A percentile compares a stretch with the other conserved stretches of the same genome.
Conservation (phyloP, 2,888 invertebrate species). For the Asteroscopus sphinx region DNA sequence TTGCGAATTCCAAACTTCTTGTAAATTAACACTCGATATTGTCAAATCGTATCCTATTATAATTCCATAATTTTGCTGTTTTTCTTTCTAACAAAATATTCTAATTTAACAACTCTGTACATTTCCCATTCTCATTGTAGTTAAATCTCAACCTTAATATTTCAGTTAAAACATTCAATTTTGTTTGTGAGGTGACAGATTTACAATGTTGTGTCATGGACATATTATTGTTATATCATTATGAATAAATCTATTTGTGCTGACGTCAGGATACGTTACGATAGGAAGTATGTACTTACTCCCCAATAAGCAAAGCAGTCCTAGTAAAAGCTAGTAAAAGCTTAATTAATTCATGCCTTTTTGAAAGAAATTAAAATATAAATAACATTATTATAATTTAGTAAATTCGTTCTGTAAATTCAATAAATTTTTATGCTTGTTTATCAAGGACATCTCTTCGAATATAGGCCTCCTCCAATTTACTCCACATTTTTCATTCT, state of each 20-base stretch:
- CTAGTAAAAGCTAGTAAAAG: no score
- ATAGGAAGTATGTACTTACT: constrained; percentile 13
- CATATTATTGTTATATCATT: constrained; percentile 11
- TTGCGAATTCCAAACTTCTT: constrained; percentile 37
- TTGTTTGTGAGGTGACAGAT: not conserved
- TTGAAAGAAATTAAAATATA: no score
- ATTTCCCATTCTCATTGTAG: not conserved
- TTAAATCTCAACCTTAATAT: not conserved
- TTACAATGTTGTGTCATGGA: not conserved
- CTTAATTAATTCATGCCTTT: no score
- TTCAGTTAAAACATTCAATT: not conserved
- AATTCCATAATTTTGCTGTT: constrained; percentile 62
- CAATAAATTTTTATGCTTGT: no score
- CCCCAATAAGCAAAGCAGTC: no score
- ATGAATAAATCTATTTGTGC: constrained; percentile 23
- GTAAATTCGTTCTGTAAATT: no score
- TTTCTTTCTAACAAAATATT: constrained; percentile 28
- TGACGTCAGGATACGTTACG: constrained; percentile 13
- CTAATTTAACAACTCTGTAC: not conserved
- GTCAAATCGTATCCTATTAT: constrained; percentile 58
- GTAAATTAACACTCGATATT: constrained; percentile 43
- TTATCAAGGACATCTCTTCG: no score
- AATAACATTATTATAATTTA: no score
- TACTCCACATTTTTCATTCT: no score
- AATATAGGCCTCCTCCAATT: no score